Percentiles rank a stretch among this genome's conserved stretches.
Evolutionary conservation across 2,797 vertebrate genomes (phyloP).

Genomic region (Silurus aristotelis): DNA sequence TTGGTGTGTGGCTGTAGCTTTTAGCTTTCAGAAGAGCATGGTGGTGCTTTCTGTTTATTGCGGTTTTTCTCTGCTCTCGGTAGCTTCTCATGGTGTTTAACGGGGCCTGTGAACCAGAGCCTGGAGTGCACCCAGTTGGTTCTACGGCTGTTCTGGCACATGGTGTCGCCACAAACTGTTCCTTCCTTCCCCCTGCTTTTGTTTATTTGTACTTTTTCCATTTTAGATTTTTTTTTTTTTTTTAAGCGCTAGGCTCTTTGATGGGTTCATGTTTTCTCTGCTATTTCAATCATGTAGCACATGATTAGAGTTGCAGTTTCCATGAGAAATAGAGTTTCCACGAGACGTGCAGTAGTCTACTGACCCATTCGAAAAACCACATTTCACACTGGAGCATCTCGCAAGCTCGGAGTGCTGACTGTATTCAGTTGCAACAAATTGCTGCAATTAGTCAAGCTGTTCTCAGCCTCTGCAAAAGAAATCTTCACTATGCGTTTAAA

Average conservation of each 20-base stretch:
- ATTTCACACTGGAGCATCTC: constrained; percentile 62
- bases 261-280: constrained; percentile 68
- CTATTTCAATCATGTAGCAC: constrained; percentile 70
- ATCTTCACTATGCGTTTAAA: constrained; percentile 62
- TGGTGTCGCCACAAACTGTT: constrained; percentile 64
- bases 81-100: constrained; percentile 36
- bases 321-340: constrained; percentile 53
- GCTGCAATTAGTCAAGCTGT: constrained; percentile 61
- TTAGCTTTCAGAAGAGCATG: constrained; percentile 27
- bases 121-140: constrained; percentile 57
- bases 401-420: constrained; percentile 60
- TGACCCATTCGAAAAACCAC: constrained; percentile 71
- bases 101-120: constrained; percentile 16
- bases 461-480: constrained; percentile 66
- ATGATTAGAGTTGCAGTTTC: constrained; percentile 58
- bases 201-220: constrained; percentile 70
- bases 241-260: constrained; percentile 63
- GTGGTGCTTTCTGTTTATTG: constrained; percentile 23
- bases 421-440: constrained; percentile 47
- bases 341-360: constrained; percentile 71
- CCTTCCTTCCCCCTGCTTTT: constrained; percentile 64
- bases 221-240: constrained; percentile 58
- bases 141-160: constrained; percentile 57
- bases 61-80: constrained; percentile 36
- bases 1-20: constrained; percentile 7